phyloP scores from a whole-genome alignment of 1,140 invertebrate species.

The Notospermus geniculatus region DNA sequence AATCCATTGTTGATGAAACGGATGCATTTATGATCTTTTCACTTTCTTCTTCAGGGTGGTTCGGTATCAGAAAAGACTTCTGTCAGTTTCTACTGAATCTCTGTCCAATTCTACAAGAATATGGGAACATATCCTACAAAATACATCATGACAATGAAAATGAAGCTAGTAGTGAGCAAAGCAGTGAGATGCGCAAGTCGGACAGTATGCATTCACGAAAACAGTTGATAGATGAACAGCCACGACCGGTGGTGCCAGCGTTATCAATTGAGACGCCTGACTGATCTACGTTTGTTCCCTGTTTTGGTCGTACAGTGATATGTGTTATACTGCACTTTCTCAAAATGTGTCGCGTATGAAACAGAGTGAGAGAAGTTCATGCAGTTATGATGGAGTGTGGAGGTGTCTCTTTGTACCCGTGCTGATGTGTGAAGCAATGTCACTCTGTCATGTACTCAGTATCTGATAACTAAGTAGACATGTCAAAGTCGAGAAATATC shows the following conservation, averaged over 20 bases:
- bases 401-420: too few species aligned
- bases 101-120: conserved; percentile 93
- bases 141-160: conserved; percentile 56
- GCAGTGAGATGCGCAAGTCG: conserved; percentile 9
- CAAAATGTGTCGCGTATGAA: too few species aligned
- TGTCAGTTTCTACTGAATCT: conserved; percentile 89
- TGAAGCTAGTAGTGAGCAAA: conserved; percentile 19
- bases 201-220: conserved; percentile 18
- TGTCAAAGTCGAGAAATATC: too few species aligned
- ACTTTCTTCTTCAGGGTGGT: conserved; percentile 81
- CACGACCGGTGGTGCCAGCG: conserved; percentile 39
- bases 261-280: conserved; percentile 52
- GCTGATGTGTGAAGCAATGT: too few species aligned
- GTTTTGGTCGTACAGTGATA: too few species aligned
- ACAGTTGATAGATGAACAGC: conserved; percentile 33
- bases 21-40: not conserved
- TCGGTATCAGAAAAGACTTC: conserved; percentile 95
- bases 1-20: too few species aligned
- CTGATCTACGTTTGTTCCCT: conserved; percentile 16
- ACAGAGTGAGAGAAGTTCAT: too few species aligned
- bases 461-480: too few species aligned
- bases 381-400: too few species aligned
- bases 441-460: too few species aligned
- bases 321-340: too few species aligned
- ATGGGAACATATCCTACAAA: conserved; percentile 95